Evolutionary conservation across 2,797 vertebrate species (phyloP).

Genomic region (Rhynchonycteris naso): DNA sequence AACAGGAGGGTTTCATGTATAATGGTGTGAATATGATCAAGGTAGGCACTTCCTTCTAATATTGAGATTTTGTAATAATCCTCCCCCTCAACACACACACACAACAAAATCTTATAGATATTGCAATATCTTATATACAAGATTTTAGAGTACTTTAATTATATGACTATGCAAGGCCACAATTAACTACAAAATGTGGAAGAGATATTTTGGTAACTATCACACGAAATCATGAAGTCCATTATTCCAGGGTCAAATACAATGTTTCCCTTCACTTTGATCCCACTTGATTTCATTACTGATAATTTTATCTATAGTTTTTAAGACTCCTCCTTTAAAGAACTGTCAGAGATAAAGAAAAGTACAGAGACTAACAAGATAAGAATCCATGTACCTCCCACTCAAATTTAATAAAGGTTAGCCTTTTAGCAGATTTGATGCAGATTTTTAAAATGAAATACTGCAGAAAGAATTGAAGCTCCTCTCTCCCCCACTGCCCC

Average conservation of each 20-base stretch:
- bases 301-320: background rate
- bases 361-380: background rate
- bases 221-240: background rate
- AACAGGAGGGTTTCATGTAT: background rate
- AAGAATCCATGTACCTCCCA: background rate
- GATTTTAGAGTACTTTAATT: background rate
- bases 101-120: background rate
- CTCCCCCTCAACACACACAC: background rate
- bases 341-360: background rate
- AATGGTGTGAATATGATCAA: background rate
- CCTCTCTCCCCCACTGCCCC: too few species aligned
- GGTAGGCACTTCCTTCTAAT: background rate
- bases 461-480: too few species aligned
- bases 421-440: background rate
- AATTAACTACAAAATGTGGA: background rate
- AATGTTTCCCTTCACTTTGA: background rate
- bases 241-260: background rate
- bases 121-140: background rate
- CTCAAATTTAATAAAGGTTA: background rate
- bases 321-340: background rate
- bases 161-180: background rate
- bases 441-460: background rate
- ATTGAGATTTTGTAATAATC: background rate
- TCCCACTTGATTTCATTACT: background rate
- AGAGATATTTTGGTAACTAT: background rate